A percentile compares a stretch with the other conserved stretches of the same genome.
Conservation (phyloP, 1,140 invertebrate species). For the Caenorhabditis briggsae region DNA sequence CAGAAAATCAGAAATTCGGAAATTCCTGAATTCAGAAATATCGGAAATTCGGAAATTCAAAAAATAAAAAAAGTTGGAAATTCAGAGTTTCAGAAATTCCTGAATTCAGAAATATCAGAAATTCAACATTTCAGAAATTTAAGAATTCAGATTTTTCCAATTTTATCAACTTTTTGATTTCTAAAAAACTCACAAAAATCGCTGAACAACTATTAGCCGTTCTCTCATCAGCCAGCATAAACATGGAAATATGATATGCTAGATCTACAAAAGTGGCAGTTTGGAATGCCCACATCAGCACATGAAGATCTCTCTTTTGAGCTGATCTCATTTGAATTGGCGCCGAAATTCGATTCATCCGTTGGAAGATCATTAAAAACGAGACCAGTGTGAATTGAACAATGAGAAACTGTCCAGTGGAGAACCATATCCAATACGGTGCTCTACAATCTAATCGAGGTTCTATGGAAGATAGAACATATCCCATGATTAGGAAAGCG, state of each 20-base stretch:
- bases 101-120: too few relatives aligned
- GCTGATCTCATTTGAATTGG: constrained; percentile 39
- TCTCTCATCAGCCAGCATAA: constrained; percentile 62
- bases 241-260: constrained; percentile 60
- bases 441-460: constrained; percentile 61
- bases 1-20: too few relatives aligned
- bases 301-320: neutral
- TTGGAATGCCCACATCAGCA: neutral
- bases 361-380: constrained; percentile 56
- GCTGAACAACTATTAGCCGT: constrained; percentile 59
- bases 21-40: too few relatives aligned
- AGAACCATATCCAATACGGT: constrained; percentile 66
- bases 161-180: too few relatives aligned
- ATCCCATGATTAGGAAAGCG: constrained; percentile 61
- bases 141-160: too few relatives aligned
- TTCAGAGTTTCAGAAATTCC: too few relatives aligned
- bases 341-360: constrained; percentile 61
- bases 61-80: too few relatives aligned
- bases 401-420: constrained; percentile 60
- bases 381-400: constrained; percentile 63
- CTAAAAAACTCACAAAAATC: constrained; percentile 62
- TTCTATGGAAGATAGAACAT: constrained; percentile 59
- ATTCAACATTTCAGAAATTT: too few relatives aligned
- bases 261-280: constrained; percentile 41
- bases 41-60: too few relatives aligned